Base-by-base conservation (phyloP, 2,888 invertebrate genomes). In the Nematopogon swammerdamellus region DNA sequence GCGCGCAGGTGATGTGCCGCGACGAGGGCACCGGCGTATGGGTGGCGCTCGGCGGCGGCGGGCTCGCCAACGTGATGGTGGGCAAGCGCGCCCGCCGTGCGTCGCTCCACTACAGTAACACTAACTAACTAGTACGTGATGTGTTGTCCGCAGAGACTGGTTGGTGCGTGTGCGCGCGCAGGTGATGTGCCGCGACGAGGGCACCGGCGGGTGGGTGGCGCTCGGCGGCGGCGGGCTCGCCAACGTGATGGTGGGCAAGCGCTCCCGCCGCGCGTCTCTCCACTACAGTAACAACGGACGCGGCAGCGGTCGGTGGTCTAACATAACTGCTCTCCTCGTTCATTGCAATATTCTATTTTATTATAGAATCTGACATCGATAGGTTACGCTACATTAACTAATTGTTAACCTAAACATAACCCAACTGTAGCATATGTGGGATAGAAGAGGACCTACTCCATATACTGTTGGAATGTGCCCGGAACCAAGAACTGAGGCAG, bases 111-210 rank as follows among this genome's bases (percentile, higher is more conserved):
- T 25, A 36, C 36, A 8, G 36, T 14, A 3, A 14, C 14, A 14
- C 6, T 36, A 36, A 36, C 36, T 3, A 14, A 8, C 36, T 36
- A 8, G 8, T 5, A 5, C 11, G 18, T 43, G 43, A 6, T 17
- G n/a, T 43, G 3, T 18, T 58, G 55, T 83, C 85, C n/a, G 36
- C 82, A 93, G 93, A 89, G 91, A 88, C 83, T 90, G 88, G 82
- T 83, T 96, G 88, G 96, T 97, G 85, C 93, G 92, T 80, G 96
- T 97, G 72, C 91, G 95, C 70, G 97, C 97, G 82, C 97, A 97
- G 88, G 97, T 97, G 82, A 97, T 97, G 97, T 93, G 92, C 68
- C 87, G 97, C 72, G 97, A 97, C 86, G 97, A 97, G 76, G 94
- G 92, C 76, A 92, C 93, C 57, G 96, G 95, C 58, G 95, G 96